phyloP scores from a whole-genome alignment of 1,140 invertebrate species.

The Orchestia grillus region DNA sequence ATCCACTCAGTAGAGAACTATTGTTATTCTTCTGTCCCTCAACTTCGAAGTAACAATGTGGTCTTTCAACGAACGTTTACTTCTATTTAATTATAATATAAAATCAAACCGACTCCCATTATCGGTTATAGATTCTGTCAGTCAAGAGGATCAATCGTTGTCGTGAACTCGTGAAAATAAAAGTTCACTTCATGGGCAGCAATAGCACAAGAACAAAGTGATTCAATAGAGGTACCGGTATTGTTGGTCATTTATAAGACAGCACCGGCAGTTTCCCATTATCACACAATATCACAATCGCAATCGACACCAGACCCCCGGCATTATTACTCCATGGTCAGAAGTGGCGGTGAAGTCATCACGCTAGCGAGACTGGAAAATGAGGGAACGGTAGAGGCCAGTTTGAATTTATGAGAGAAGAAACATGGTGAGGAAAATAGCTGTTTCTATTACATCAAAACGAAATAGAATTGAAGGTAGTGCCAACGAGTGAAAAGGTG shows the following conservation, averaged over 20 bases:
- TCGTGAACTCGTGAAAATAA: not conserved
- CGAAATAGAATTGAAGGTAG: not conserved
- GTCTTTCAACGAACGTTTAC: not conserved
- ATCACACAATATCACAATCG: too few relatives aligned
- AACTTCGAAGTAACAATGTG: not conserved
- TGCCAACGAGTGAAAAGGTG: not conserved
- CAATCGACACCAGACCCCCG: not conserved
- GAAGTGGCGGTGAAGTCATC: not conserved
- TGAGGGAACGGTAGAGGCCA: not conserved
- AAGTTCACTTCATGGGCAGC: not conserved
- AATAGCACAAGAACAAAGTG: not conserved
- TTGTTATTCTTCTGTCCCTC: not conserved
- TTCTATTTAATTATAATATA: not conserved
- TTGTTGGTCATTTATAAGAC: not conserved
- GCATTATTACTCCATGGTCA: not conserved
- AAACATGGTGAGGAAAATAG: not conserved
- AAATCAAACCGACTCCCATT: not conserved
- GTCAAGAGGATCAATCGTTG: not conserved
- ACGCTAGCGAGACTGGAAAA: not conserved
- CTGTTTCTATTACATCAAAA: not conserved
- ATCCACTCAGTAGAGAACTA: not conserved
- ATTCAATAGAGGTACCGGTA: not conserved
- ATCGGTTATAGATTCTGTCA: not conserved
- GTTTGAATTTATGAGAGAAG: not conserved
- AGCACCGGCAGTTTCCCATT: not conserved